Base-by-base conservation (phyloP, 2,797 vertebrate genomes). In the Chloroceryle amazona region DNA sequence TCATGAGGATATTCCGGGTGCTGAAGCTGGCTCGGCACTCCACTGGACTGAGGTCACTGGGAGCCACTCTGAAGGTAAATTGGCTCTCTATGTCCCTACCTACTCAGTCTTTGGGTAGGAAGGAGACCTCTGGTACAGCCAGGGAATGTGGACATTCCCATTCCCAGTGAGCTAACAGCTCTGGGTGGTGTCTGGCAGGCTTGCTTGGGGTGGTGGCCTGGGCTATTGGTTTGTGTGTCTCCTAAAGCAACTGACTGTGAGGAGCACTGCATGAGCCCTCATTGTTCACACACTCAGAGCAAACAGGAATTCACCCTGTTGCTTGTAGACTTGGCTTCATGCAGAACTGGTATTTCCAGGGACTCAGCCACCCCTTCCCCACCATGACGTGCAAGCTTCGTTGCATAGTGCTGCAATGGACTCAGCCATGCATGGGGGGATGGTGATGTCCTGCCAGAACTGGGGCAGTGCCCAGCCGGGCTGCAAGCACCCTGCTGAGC, bases 1-100 rank as follows among this genome's bases (percentile, higher is more conserved):
- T 99, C 71, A 99, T 99, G 99, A 99, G 99, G 97, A 99, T 99
- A 98, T 99, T 99, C 97, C 98, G 99, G 31, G 99, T 99, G 83
- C 96, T 99, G 97, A 99, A 99, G 97, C 90, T 99, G 98, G 99
- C 99, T 6, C 98, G 99, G 74, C 99, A 99, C 97, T 99, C 99
- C 49, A 99, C 99, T 0, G 99, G 99, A 21, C 98, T 99, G 88
- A 98, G 99, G 33, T 99, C 99, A 0, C 98, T 99, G 94, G 99
- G 99, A 33, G 99, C 99, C 35, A 99, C 99, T 1, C 98, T 99
- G 58, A 98, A 99, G 99, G 99, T 99, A 98, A 98, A 97, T 8
- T 4, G 47, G n/a, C 23, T 92, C 49, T 85, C 55, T 60, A 8
- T 80, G 52, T 81, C 61, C 55, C 71, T 83, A 4, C 41, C 51